Conservation (phyloP, 2,797 vertebrate genomes). For the Siniperca scherzeri region DNA sequence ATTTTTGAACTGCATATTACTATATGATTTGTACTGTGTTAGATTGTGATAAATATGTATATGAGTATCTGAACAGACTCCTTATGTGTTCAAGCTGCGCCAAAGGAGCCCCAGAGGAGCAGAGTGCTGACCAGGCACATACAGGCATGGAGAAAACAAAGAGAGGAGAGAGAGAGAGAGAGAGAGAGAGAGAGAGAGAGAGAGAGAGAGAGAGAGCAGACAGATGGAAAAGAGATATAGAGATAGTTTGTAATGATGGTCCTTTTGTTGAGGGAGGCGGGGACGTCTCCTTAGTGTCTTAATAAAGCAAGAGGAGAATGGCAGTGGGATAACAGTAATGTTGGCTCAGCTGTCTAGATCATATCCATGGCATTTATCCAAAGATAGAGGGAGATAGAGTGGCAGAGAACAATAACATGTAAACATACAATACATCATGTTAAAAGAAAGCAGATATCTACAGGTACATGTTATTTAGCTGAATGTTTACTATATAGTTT, state of each 20-base stretch:
- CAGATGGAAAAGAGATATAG: conserved; percentile 54
- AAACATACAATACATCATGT: conserved; percentile 9
- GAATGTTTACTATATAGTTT: not conserved
- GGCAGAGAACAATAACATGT: conserved; percentile 1
- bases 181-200: not conserved
- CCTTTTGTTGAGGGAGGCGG: conserved; percentile 62
- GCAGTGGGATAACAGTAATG: conserved; percentile 63
- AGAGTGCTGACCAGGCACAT: conserved; percentile 76
- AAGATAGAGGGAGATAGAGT: conserved; percentile 19
- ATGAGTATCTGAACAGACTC: conserved; percentile 61
- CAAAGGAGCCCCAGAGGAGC: conserved; percentile 55
- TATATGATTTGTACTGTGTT: conserved; percentile 9
- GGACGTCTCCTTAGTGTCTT: conserved; percentile 57
- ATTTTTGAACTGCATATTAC: conserved; percentile 23
- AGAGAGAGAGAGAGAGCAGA: conserved; percentile 19
- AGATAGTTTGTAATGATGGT: conserved; percentile 69
- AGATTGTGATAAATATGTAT: conserved; percentile 61
- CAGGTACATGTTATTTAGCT: not conserved
- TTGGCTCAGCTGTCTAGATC: conserved; percentile 62
- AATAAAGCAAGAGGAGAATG: conserved; percentile 66
- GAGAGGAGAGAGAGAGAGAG: not conserved
- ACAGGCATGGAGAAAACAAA: conserved; percentile 41
- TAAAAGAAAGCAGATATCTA: not conserved
- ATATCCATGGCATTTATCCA: conserved; percentile 53
- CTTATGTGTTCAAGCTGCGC: conserved; percentile 61